phyloP scores from a whole-genome alignment of 2,888 invertebrate genomes.

The Linyphia triangularis region DNA sequence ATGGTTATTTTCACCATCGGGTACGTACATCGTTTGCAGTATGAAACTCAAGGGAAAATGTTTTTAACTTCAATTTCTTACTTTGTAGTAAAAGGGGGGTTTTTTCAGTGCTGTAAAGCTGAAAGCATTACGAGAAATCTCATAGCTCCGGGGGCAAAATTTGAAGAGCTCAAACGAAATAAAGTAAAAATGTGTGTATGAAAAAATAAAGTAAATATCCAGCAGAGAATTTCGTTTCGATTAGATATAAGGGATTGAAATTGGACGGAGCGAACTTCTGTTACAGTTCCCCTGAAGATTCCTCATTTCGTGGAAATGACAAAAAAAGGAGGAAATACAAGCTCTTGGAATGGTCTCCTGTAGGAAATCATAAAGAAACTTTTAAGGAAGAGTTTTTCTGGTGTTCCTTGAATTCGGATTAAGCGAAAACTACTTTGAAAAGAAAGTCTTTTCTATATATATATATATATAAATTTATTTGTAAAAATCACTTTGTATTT shows the following conservation, averaged over 20 bases:
- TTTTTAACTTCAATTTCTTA: constrained; percentile 45
- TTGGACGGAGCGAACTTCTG: constrained; percentile 64
- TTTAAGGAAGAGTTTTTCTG: constrained; percentile 9
- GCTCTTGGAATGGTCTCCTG: constrained; percentile 11
- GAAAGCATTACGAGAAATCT: constrained; percentile 65
- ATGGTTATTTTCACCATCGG: constrained; percentile 58
- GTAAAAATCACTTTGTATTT: too few species aligned
- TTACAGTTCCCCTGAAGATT: constrained; percentile 28
- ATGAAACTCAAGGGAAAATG: constrained; percentile 28
- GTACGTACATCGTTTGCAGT: constrained; percentile 46
- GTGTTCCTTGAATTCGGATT: constrained; percentile 47
- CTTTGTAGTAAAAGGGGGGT: constrained; percentile 30
- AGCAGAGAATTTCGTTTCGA: constrained; percentile 56
- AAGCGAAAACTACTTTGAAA: constrained; percentile 40
- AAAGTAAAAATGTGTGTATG: constrained; percentile 29
- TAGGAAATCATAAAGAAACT: constrained; percentile 38
- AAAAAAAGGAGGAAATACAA: constrained; percentile 17
- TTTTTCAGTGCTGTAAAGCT: constrained; percentile 44
- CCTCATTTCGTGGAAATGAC: constrained; percentile 61
- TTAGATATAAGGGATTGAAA: constrained; percentile 74
- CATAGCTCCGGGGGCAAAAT: constrained; percentile 57
- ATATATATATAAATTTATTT: too few species aligned
- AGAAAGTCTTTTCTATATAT: too few species aligned
- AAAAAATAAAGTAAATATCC: constrained; percentile 37
- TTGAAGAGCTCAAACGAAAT: constrained; percentile 43